Evolutionary conservation across 2,797 vertebrate genomes (phyloP), one percentile per base, ranked within the genome.

Genomic region (Tokudaia tokunoshimensis): DNA sequence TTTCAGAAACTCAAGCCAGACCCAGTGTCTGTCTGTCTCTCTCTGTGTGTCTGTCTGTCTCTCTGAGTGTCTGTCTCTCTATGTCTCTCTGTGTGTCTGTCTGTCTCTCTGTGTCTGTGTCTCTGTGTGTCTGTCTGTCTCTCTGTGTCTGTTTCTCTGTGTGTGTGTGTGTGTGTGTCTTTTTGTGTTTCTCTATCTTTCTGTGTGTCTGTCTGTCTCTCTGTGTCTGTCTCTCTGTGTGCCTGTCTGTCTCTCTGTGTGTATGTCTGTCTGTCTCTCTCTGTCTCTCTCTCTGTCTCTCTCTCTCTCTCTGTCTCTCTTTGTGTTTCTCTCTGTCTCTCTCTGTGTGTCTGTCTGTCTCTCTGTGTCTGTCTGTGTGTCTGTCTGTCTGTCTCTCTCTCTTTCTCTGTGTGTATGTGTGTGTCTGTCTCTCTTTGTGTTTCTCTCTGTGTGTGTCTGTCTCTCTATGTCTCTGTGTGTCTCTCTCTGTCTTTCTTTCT

Each of bases 201-300:
- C 13, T n/a, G 0, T 17, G 14, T 70, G 0, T 15, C 65, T 34
- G 26, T 31, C 10, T 65, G 10, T 65, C 22, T 65, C 26, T 65
- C 24, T 50, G 50, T 41, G 41, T 41, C 41, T 41, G 41, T 41
- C 41, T 41, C 41, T 41, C 13, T 70, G n/a, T n/a, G n/a, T n/a
- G n/a, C n/a, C 1, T 17, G 31, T 17, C 15, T n/a, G 6, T 70
- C 63, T 65, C 26, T 52, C 11, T 59, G 20, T 59, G 1, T n/a
- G 2, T n/a, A 0, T 70, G 15, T n/a, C 0, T 70, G 0, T 8
- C 24, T 24, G 34, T 37, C 11, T 13, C 8, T 63, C 61, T 65
- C 10, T 67, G 3, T 14, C 0, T 26, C 2, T 63, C 10, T 15
- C 13, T n/a, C 0, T 17, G 14, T 70, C 0, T 15, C 31, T 34